Evolutionary conservation across 1,140 invertebrate species (phyloP).

Genomic region (Lamellibrachia luymesi): DNA sequence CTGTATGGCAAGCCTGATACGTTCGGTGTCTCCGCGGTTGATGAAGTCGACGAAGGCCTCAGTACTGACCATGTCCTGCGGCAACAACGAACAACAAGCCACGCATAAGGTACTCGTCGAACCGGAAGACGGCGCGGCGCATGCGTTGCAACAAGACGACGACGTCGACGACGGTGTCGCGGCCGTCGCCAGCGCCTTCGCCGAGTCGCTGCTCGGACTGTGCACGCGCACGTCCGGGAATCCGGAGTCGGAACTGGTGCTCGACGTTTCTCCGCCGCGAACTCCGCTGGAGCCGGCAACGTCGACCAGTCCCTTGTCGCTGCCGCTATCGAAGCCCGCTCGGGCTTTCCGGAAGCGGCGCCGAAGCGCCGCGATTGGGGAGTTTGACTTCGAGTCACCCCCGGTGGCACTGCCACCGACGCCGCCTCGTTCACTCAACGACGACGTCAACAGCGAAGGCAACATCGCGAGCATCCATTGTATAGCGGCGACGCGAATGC

Average conservation of each 20-base stretch:
- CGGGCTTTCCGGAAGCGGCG: neutral
- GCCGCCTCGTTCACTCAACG: neutral
- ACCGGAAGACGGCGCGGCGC: neutral
- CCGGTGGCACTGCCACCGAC: neutral
- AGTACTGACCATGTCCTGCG: constrained; percentile 28
- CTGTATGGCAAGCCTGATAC: constrained; percentile 26
- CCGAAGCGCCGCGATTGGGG: neutral
- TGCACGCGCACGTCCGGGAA: constrained; percentile 1
- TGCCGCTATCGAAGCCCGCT: neutral
- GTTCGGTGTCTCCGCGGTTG: constrained; percentile 21
- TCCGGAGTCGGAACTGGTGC: constrained; percentile 18
- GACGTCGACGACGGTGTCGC: neutral
- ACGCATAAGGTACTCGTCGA: neutral
- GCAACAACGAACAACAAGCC: constrained; percentile 13
- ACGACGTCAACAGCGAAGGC: neutral
- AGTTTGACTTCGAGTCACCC: neutral
- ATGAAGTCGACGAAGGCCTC: constrained; percentile 28
- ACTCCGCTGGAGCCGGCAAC: neutral
- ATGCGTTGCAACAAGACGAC: neutral
- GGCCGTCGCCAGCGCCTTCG: neutral
- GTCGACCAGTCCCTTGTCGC: neutral
- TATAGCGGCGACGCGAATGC: neutral
- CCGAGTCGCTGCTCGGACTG: neutral
- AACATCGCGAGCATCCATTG: neutral
- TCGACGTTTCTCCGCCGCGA: neutral